Conservation (phyloP, 2,797 vertebrate species). For the Sebastes paucispinis region DNA sequence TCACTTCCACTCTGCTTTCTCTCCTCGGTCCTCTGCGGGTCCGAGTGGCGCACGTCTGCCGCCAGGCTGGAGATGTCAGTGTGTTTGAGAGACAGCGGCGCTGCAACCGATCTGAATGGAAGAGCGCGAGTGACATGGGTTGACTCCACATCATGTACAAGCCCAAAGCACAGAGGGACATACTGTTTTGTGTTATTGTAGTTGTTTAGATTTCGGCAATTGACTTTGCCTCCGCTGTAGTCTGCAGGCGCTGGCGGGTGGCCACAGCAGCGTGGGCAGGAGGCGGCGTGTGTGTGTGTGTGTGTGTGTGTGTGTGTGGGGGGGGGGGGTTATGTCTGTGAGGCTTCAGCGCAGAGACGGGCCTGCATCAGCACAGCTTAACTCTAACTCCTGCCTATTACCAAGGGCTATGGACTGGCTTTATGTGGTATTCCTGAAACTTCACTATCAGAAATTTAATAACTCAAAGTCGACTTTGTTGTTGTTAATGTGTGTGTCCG, state of each 20-base stretch:
- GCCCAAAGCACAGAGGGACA: slow-evolving; percentile 23
- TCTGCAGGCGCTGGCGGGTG: slow-evolving; percentile 53
- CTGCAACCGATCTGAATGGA: slow-evolving; percentile 53
- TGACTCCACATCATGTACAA: slow-evolving; percentile 50
- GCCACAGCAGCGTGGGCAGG: slow-evolving; percentile 44
- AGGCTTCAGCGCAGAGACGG: slow-evolving; percentile 59
- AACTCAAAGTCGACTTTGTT: slow-evolving; percentile 64
- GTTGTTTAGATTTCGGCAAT: slow-evolving; percentile 71
- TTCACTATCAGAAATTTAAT: slow-evolving; percentile 73
- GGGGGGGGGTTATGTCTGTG: slow-evolving; percentile 40
- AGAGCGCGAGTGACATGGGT: slow-evolving; percentile 7
- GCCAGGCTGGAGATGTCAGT: slow-evolving; percentile 43
- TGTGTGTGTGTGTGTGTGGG: no score
- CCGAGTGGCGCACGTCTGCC: slow-evolving; percentile 34
- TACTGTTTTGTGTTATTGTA: slow-evolving; percentile 67
- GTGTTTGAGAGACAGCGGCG: slow-evolving; percentile 29
- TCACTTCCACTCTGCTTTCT: slow-evolving; percentile 48
- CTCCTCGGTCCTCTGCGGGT: slow-evolving; percentile 10
- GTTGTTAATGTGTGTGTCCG: slow-evolving; percentile 67
- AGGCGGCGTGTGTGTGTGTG: not conserved
- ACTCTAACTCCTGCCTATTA: slow-evolving; percentile 77
- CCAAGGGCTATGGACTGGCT: slow-evolving; percentile 60
- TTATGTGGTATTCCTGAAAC: slow-evolving; percentile 69
- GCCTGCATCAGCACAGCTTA: slow-evolving; percentile 70
- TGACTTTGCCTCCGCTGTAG: slow-evolving; percentile 64